phyloP scores from a whole-genome alignment of 1,140 invertebrate genomes.

The Tenebrio molitor region DNA sequence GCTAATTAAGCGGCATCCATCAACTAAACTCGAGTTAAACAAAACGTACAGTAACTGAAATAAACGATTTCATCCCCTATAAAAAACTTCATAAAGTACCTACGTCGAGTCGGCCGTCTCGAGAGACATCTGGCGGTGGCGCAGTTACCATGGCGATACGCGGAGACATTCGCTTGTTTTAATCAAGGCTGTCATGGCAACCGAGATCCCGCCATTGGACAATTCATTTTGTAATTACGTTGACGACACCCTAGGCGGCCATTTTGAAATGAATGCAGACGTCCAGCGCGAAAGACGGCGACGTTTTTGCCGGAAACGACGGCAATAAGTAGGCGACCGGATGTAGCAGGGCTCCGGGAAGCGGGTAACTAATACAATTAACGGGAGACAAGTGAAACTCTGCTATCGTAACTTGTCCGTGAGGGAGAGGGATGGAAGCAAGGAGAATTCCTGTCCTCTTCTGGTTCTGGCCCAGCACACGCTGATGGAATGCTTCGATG shows the following conservation, averaged over 20 bases:
- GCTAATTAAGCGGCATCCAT: constrained; percentile 54
- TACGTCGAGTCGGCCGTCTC: constrained; percentile 29
- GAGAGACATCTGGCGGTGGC: constrained; percentile 44
- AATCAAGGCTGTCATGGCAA: constrained; percentile 68
- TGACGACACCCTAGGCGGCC: constrained; percentile 68
- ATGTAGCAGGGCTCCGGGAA: constrained; percentile 60
- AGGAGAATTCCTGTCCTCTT: constrained; percentile 1
- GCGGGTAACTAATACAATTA: constrained; percentile 67
- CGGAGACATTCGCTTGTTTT: constrained; percentile 67
- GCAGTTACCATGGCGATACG: constrained; percentile 63
- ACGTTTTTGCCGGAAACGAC: constrained; percentile 51
- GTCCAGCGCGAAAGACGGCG: constrained; percentile 57
- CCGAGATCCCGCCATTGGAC: constrained; percentile 68
- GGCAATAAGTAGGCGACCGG: constrained; percentile 55
- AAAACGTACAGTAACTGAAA: constrained; percentile 59
- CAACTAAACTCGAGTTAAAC: constrained; percentile 52
- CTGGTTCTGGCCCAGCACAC: constrained; percentile 25
- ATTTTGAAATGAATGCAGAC: constrained; percentile 66
- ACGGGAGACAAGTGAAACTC: constrained; percentile 67
- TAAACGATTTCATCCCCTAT: constrained; percentile 58
- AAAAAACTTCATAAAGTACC: constrained; percentile 56
- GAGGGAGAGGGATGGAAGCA: constrained; percentile 36
- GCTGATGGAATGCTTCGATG: constrained; percentile 61
- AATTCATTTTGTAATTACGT: constrained; percentile 69
- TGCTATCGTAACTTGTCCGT: constrained; percentile 65